Conservation (phyloP, 2,113 vertebrate species). For the Engystomops pustulosus region DNA sequence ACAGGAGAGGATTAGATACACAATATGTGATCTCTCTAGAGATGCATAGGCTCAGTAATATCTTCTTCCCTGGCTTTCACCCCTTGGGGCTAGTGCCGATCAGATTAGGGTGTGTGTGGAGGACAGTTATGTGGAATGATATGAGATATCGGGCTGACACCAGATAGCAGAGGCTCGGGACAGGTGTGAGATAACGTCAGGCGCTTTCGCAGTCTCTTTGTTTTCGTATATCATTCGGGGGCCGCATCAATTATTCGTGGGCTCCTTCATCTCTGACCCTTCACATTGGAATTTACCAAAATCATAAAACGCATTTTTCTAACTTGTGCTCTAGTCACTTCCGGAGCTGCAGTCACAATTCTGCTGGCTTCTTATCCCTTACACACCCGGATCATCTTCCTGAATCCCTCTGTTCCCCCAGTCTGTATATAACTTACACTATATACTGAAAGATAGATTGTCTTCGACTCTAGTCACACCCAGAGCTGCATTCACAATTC, state of each 20-base stretch:
- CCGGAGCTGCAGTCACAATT: background rate
- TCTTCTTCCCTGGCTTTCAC: background rate
- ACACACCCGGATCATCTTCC: no score
- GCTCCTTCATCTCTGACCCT: no score
- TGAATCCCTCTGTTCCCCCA: no score
- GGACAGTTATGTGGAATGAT: slow-evolving; percentile 23
- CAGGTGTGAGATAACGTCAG: background rate
- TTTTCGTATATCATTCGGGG: background rate
- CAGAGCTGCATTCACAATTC: no score
- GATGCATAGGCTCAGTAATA: no score
- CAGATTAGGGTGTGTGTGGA: background rate
- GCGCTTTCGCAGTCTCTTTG: background rate
- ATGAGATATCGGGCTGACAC: slow-evolving; percentile 16
- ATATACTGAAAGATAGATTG: no score
- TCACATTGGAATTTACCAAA: no score
- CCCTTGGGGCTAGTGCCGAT: background rate
- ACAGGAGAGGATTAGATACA: background rate
- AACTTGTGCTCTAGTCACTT: background rate
- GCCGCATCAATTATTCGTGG: background rate
- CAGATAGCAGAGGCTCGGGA: background rate
- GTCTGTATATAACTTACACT: no score
- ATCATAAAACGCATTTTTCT: no score
- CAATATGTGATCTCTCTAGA: background rate
- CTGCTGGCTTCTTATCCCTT: no score
- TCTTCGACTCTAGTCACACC: no score